Evolutionary conservation across 1,140 invertebrate species (phyloP), one percentile per base, ranked within the genome.

Genomic region (Pectinophora gossypiella): DNA sequence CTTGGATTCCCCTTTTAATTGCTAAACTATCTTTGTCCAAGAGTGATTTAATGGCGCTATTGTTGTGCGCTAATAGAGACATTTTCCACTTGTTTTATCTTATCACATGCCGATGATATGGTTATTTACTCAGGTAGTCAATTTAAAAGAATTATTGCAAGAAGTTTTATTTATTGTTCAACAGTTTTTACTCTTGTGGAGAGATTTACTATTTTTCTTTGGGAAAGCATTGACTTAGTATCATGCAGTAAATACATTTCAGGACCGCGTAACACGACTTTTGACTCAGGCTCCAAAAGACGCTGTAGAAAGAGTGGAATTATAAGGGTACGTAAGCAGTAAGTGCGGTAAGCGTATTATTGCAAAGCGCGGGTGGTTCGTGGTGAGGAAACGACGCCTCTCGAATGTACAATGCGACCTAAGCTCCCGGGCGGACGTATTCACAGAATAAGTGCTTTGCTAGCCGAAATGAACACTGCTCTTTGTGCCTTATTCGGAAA

Each of bases 321-420:
- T 76, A 78, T 75, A 68, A 76, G 74, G 72, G 66, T 71, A 63
- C 61, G 58, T 67, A 70, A 68, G 65, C 66, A 76, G 66, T 69
- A 63, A 72, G 72, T 64, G 64, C 66, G 64, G 67, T 85, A 82
- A 85, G 77, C 72, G 82, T 71, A 83, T 83, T 85, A 85, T 76
- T 71, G 74, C 73, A 69, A 72, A 74, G 68, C 54, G 68, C 62
- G 59, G 48, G 59, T 55, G 66, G 61, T 56, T 68, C 53, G 57
- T 42, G 54, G 54, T 55, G 40, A 54, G 51, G 54, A 54, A 56
- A 52, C 65, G 69, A 82, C 71, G 74, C 57, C 53, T 52, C 60
- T 64, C 72, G 78, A 72, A 82, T 82, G 63, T 82, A 79, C 72
- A 82, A 82, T 82, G 68, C 60, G 56, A 59, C 52, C 64, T 78